Evolutionary conservation across 2,888 invertebrate genomes (phyloP), one percentile per base, ranked within the genome.

Genomic region (Xylocampa areola): DNA sequence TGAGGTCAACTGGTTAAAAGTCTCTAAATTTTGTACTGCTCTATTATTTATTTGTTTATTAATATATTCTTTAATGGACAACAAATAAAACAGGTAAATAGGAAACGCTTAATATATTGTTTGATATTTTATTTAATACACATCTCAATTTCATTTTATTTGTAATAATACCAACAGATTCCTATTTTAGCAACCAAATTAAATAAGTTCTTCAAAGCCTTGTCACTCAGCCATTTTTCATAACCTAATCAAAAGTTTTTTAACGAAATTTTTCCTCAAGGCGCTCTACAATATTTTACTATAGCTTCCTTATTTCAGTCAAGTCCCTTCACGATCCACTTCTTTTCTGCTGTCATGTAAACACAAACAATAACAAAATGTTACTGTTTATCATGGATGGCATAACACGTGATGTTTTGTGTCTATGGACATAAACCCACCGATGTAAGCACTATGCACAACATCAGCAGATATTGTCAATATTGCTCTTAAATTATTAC

Each of bases 401-500:
- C 36, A 55, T 59, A 52, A 65, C 64, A 69, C 65, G 65, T 55
- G 60, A 73, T 59, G 58, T 62, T 53, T 65, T 72, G 69, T 75
- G 68, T 73, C 68, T 76, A 68, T 68, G 60, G 51, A 60, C 73
- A 74, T 78, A 72, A 77, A 77, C 67, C 55, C 61, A 65, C 55
- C 62, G 35, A 80, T 63, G 40, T 76, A 76, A 76, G 63, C 51
- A 73, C 73, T 76, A 62, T 64, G 63, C 53, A 77, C 68, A 79
- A 77, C 65, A 76, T 75, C 75, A 74, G 77, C 73, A 74, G 73
- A 75, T 64, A 79, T 78, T 73, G 70, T 65, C 81, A 76, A 79
- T 81, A 82, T 81, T 80, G 65, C 75, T 77, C 79, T 83, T 84
- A 86, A 85, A 86, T 83, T 87, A 86, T 82, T 78, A 77, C 80